These are phyloP conservation scores for Smittia aterrima DNA, from an alignment of 2,888 invertebrate genomes.

Conservation along the genomic window DNA sequence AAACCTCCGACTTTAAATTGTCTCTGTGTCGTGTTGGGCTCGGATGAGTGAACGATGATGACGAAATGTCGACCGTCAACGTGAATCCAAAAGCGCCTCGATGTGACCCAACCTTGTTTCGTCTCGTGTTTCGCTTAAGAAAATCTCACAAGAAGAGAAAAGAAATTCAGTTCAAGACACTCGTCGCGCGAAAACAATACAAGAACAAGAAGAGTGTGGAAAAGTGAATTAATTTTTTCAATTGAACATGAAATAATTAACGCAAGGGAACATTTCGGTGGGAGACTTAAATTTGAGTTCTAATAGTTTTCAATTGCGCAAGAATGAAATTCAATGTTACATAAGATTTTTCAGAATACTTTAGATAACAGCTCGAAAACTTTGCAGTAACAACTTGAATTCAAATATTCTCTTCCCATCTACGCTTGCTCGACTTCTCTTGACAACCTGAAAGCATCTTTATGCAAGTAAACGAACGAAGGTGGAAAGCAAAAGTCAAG, in stretches of 20 bases:
- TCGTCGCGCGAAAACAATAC: conserved; percentile 34
- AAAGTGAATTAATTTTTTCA: conserved; percentile 41
- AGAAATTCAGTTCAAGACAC: neutral
- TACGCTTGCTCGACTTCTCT: too few relatives aligned
- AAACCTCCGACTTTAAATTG: neutral
- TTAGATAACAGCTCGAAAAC: too few relatives aligned
- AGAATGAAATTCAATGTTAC: too few relatives aligned
- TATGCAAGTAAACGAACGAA: neutral
- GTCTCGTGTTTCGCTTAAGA: neutral
- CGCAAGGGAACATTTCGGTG: neutral
- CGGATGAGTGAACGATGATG: neutral
- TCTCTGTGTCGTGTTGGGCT: neutral
- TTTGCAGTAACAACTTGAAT: too few relatives aligned
- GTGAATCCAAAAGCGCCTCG: conserved; percentile 3
- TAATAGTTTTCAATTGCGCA: too few relatives aligned
- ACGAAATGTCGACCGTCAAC: neutral
- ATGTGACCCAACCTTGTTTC: neutral
- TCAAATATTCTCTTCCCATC: too few relatives aligned
- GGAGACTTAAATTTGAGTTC: too few relatives aligned
- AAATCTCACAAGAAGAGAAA: conserved; percentile 16
- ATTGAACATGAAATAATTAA: conserved; percentile 40
- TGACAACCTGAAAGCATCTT: neutral
- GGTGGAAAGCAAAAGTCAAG: neutral
- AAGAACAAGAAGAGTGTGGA: conserved; percentile 34
- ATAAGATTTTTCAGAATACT: too few relatives aligned